Conservation (phyloP, 2,797 vertebrate genomes). For the Trachurus trachurus region DNA sequence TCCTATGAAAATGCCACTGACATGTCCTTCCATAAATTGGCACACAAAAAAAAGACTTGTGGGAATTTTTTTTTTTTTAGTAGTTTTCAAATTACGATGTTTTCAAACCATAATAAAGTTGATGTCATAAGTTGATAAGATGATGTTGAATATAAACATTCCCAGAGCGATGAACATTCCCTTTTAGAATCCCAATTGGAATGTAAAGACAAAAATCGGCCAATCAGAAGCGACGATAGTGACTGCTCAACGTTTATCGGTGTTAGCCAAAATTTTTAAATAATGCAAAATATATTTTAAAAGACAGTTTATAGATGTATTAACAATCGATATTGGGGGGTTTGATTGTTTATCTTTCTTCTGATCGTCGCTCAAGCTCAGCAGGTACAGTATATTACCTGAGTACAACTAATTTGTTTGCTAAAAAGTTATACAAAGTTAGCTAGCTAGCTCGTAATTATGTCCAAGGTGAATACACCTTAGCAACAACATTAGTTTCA, state of each 20-base stretch:
- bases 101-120: not conserved
- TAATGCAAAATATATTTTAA: not conserved
- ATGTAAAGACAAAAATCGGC: not conserved
- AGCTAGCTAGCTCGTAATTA: not conserved
- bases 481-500: not conserved
- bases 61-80: not conserved
- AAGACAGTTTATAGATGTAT: not conserved
- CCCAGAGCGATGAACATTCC: not conserved
- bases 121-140: not conserved
- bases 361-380: not conserved
- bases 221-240: constrained; percentile 14
- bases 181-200: not conserved
- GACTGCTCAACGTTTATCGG: not conserved
- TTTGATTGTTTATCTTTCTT: not conserved
- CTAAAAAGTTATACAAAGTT: not conserved
- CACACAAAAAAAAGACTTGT: not conserved
- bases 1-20: not conserved
- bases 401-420: not conserved
- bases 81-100: not conserved
- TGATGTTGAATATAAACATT: not conserved
- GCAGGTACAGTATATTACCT: not conserved
- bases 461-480: not conserved
- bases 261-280: not conserved
- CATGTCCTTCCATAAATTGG: not conserved
- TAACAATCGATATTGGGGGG: too few species aligned